Evolutionary conservation across 1,140 invertebrate genomes (phyloP).

Genomic region (Gonioctena quinquepunctata): DNA sequence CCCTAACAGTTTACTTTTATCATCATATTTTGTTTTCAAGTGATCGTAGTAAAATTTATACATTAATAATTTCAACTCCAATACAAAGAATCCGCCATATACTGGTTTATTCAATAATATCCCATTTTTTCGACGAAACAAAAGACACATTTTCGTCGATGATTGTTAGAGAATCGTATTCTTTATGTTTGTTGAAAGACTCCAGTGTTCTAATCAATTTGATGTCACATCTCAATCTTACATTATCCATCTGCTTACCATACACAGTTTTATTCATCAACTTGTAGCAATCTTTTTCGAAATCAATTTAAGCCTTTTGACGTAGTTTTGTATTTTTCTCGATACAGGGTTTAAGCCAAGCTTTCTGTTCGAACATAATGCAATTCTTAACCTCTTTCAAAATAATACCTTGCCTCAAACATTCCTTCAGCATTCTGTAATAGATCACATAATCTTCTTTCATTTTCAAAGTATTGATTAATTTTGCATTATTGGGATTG

Average conservation of each 20-base stretch:
- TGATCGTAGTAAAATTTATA: conserved; percentile 39
- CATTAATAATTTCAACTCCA: conserved; percentile 48
- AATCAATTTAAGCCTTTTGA: conserved; percentile 47
- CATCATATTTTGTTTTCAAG: conserved; percentile 27
- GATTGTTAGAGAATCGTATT: background rate
- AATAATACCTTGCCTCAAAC: conserved; percentile 46
- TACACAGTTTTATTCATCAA: too few species aligned
- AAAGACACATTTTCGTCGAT: background rate
- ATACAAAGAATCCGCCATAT: conserved; percentile 52
- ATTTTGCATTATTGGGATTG: conserved; percentile 7
- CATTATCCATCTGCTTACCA: too few species aligned
- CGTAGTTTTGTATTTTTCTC: conserved; percentile 43
- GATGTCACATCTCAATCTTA: too few species aligned
- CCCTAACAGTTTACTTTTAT: conserved; percentile 33
- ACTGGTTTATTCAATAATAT: conserved; percentile 51
- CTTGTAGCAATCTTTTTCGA: conserved; percentile 58
- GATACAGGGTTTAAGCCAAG: conserved; percentile 52
- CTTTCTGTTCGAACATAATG: conserved; percentile 44
- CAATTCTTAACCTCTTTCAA: conserved; percentile 54
- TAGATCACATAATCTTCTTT: conserved; percentile 54
- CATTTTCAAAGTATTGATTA: conserved; percentile 33
- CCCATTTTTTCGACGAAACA: background rate
- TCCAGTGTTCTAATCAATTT: too few species aligned
- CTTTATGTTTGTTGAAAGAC: conserved; percentile 26
- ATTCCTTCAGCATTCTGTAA: conserved; percentile 48